These are phyloP conservation scores for Egretta garzetta DNA, from an alignment of 2,113 vertebrate species.

Conservation along the genomic window DNA sequence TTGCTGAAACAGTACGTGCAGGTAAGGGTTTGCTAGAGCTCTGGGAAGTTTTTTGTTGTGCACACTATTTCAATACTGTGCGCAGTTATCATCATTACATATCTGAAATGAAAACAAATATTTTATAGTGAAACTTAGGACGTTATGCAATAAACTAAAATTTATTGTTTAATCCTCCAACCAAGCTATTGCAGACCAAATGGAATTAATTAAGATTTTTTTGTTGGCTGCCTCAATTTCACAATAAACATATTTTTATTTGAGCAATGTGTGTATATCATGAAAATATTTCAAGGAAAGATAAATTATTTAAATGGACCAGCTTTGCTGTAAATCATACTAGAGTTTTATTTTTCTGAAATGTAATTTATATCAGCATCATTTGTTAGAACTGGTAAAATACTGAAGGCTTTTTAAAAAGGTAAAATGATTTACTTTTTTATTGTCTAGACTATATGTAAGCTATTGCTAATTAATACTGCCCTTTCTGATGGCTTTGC, in stretches of 20 bases:
- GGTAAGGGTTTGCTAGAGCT: neutral
- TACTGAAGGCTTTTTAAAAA: constrained; percentile 24
- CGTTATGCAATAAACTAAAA: constrained; percentile 29
- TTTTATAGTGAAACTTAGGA: constrained; percentile 30
- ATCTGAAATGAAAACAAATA: constrained; percentile 25
- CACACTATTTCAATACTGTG: neutral
- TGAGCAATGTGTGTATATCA: constrained; percentile 15
- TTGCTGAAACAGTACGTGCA: neutral
- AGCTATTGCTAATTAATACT: constrained; percentile 68
- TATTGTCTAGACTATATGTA: constrained; percentile 60
- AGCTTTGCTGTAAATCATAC: constrained; percentile 4
- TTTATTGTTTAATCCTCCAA: constrained; percentile 59
- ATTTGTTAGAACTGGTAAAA: constrained; percentile 28
- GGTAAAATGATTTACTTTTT: constrained; percentile 41
- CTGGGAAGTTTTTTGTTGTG: neutral
- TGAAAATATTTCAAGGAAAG: constrained; percentile 54
- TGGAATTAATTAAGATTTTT: constrained; percentile 66
- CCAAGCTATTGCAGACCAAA: constrained; percentile 40
- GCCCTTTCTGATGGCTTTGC: constrained; percentile 68
- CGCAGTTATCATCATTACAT: constrained; percentile 18
- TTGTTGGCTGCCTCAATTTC: constrained; percentile 29
- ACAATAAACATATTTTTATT: constrained; percentile 53
- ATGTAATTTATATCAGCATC: constrained; percentile 5
- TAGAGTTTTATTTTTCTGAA: neutral
- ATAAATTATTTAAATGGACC: constrained; percentile 10